Base-by-base conservation (phyloP, 1,140 invertebrate species). In the Tribolium castaneum region DNA sequence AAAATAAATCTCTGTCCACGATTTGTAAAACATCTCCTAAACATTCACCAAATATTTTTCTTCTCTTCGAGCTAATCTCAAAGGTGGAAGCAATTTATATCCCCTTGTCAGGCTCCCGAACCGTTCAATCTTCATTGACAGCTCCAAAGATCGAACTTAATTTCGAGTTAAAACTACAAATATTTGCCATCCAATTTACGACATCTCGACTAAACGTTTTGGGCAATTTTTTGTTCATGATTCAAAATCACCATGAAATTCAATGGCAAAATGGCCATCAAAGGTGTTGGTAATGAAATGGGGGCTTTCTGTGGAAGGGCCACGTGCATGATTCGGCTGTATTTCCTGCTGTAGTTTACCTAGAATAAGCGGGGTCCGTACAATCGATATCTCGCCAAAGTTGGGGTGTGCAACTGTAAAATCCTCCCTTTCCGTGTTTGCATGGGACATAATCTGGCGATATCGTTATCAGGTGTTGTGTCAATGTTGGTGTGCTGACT, bases 361-460 rank as follows among this genome's bases (percentile, higher is more conserved):
- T 66, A 66, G 4, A 30, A 19, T 19, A 19, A 12, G 59, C n/a
- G 10, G 59, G 59, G 59, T 66, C 59, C 30, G 25, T n/a, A 66
- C 25, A 66, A 66, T 66, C 59, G 59, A 66, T 66, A 66, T 66
- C 59, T 66, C 59, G 6, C 9, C 56, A 62, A 54, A 66, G 59
- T 66, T 66, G 13, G 59, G 59, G 59, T 66, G 59, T 66, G 59
- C 59, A 66, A 66, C 59, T 66, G 59, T 77, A 19, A 71, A 77
- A 77, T 77, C 75, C 75, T 52, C 75, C 75, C 75, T 77, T 77
- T 77, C 50, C 75, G 70, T 77, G 75, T 77, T 77, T 77, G 70
- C 62, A 77, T 66, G 75, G 54, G 30, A 34, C 39, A 77, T 77
- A 77, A 77, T 77, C 75, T 77, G 59, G 59, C 59, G 59, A 66